phyloP scores from a whole-genome alignment of 2,113 vertebrate genomes.

The Ptyas mucosa region DNA sequence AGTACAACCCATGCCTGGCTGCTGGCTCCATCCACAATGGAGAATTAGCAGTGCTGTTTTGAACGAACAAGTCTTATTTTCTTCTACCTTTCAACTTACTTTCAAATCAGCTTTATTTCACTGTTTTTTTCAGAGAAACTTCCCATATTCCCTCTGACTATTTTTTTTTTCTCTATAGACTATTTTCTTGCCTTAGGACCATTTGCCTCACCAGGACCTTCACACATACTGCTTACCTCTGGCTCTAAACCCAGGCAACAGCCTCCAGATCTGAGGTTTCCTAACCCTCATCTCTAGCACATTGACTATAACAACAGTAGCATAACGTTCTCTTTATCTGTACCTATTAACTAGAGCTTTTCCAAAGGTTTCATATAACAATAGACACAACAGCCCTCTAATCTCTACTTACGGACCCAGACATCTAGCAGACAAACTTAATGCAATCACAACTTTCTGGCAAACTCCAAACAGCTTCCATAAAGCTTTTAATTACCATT shows the following conservation, averaged over 20 bases:
- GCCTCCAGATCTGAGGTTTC: neutral
- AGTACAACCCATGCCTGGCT: no score
- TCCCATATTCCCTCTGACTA: neutral
- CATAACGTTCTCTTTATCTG: neutral
- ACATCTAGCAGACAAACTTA: neutral
- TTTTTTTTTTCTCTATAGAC: neutral
- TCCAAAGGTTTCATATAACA: neutral
- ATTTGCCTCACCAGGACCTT: neutral
- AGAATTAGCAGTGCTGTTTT: neutral
- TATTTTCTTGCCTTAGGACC: neutral
- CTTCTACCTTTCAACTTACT: neutral
- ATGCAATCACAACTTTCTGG: neutral
- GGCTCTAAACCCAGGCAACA: neutral
- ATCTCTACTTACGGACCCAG: neutral
- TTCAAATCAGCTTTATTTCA: neutral
- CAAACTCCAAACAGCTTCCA: neutral
- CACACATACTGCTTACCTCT: neutral
- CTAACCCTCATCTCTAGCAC: neutral
- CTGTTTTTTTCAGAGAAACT: neutral
- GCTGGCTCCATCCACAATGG: no score
- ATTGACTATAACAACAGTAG: neutral
- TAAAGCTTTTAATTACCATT: neutral
- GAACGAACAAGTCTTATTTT: neutral
- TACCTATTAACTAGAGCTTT: neutral
- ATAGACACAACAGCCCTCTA: neutral